Conservation (phyloP, 2,113 vertebrate species). For the Heteronetta atricapilla region DNA sequence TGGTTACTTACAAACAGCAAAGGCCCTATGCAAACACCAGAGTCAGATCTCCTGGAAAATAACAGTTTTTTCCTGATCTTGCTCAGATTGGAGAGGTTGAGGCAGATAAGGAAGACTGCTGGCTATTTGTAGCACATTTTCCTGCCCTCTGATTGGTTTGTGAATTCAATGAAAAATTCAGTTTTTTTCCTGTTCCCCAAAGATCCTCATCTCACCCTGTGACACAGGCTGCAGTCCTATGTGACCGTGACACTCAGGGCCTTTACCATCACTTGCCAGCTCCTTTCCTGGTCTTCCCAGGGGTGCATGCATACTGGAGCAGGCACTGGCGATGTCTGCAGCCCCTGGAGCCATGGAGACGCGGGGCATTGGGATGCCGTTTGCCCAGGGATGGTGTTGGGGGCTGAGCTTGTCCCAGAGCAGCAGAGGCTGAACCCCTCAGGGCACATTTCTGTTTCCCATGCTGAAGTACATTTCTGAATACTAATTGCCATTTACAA, state of each 20-base stretch:
- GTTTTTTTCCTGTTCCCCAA: neutral
- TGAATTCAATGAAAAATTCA: neutral
- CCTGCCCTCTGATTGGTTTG: neutral
- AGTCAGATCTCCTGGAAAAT: neutral
- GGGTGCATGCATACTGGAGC: accelerated
- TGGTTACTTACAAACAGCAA: neutral
- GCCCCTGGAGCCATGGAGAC: neutral
- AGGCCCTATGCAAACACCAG: neutral
- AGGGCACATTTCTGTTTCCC: neutral
- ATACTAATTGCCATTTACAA: neutral
- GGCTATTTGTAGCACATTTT: neutral
- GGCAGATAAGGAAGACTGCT: neutral
- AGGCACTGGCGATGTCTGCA: accelerated
- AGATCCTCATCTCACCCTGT: neutral
- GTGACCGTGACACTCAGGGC: neutral
- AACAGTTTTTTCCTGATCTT: neutral
- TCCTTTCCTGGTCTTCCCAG: neutral
- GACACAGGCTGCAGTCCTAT: neutral
- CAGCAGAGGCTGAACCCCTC: neutral
- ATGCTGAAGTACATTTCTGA: neutral
- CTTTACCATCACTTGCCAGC: neutral
- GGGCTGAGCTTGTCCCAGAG: neutral
- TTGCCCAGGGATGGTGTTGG: neutral
- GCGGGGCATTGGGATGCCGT: accelerated
- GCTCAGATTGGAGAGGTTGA: neutral